Percentiles rank a stretch among this genome's conserved stretches.
These are phyloP conservation scores for Leontocebus nigricollis DNA, from an alignment of 2,797 vertebrate species.

Conservation along the genomic window DNA sequence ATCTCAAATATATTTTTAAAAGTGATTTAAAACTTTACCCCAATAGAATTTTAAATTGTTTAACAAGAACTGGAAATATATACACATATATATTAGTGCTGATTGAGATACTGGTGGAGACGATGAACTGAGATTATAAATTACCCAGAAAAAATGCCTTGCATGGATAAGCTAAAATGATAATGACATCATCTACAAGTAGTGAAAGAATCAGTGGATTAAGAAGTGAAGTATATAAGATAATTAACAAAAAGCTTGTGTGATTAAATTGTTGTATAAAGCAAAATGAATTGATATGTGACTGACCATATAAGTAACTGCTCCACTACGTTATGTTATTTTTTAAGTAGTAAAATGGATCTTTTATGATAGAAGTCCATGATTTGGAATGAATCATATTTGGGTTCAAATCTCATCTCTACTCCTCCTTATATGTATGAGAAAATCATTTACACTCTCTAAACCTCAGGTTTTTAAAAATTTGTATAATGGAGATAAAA, in stretches of 20 bases:
- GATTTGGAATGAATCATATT: neutral
- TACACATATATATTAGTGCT: neutral
- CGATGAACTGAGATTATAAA: neutral
- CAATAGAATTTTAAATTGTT: neutral
- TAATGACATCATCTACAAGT: neutral
- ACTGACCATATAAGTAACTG: neutral
- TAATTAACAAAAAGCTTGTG: neutral
- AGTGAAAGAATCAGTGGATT: neutral
- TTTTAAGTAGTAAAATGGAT: neutral
- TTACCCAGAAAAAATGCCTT: neutral
- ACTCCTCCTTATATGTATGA: neutral
- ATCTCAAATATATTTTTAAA: neutral
- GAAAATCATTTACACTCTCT: neutral
- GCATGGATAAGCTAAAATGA: neutral
- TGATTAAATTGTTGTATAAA: neutral
- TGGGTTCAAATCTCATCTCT: neutral
- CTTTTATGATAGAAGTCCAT: neutral
- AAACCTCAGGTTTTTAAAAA: neutral
- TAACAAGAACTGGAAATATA: neutral
- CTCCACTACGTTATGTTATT: neutral
- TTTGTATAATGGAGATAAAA: neutral
- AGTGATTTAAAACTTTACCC: neutral
- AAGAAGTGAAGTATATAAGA: neutral
- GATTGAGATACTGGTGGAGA: neutral
- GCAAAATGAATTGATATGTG: neutral